Evolutionary conservation across 2,888 invertebrate species (phyloP), one percentile per base, ranked within the genome.

Genomic region (Tetragonisca angustula): DNA sequence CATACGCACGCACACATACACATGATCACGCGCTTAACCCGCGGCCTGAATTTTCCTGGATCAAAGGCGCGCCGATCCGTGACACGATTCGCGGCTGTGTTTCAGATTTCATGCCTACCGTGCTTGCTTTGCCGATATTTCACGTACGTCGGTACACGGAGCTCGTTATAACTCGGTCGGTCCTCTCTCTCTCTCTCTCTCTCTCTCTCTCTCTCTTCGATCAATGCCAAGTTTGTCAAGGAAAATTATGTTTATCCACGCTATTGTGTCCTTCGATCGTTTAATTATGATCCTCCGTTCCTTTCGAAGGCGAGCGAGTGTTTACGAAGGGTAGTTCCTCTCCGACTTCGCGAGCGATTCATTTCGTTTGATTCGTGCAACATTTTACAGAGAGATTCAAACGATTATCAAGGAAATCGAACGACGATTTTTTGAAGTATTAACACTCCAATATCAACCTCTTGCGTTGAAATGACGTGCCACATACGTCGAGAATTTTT

Each of bases 11-110:
- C 36, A 9, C 36, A 36, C 56, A n/a, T n/a, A 19, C 21, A n/a
- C 52, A 32, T 64, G 73, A 77, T 82, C 81, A 64, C 61, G 87
- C 73, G 52, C 9, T 52, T 83, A 87, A 88, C 82, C 80, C 79
- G 69, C 70, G 82, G 54, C 24, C 74, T 80, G 81, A 88, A 87
- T 88, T 88, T 87, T 85, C 81, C 68, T 54, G 72, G 68, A 65
- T 83, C 79, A 81, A 86, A 79, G 75, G 76, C 50, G 43, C 64
- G 56, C 13, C 61, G 52, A 68, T 36, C 62, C 56, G 56, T 67
- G 61, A 83, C 77, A 69, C 76, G 52, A 64, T 59, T 61, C 69
- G 36, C 56, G 65, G 19, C 54, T 43, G 62, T 54, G 56, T 50
- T 49, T 49, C 83, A 68, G 68, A 82, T 83, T 72, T 52, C 72